Evolutionary conservation across 2,888 invertebrate species (phyloP).

Genomic region (Petrolisthes manimaculis): DNA sequence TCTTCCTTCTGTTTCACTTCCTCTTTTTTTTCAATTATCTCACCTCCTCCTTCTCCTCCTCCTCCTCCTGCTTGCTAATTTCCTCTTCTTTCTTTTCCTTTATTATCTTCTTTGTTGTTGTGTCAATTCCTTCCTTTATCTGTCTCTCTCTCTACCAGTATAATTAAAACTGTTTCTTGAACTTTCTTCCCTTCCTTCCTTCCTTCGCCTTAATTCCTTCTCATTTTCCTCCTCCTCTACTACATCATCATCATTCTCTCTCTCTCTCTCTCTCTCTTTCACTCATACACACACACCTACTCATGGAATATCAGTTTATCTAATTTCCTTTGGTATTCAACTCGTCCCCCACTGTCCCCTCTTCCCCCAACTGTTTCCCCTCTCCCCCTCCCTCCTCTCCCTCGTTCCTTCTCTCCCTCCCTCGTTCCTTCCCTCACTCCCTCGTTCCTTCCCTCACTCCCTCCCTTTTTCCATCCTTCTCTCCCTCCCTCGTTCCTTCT

Average conservation of each 20-base stretch:
- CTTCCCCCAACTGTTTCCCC: neutral
- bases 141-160: neutral
- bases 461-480: slow-evolving; percentile 1
- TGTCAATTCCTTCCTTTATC: no score
- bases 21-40: no score
- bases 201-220: slow-evolving; percentile 7
- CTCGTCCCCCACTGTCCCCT: no score
- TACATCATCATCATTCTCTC: no score
- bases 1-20: neutral
- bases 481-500: slow-evolving; percentile 21
- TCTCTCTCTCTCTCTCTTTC: neutral
- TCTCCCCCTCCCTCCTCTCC: neutral
- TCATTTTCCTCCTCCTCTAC: neutral
- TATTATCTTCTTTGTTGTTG: no score
- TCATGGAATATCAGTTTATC: neutral
- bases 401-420: neutral
- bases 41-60: no score
- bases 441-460: slow-evolving; percentile 1
- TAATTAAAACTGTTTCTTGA: neutral
- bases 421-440: slow-evolving; percentile 2
- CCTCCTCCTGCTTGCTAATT: no score
- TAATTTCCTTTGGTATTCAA: neutral
- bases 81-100: no score
- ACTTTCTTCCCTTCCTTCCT: slow-evolving; percentile 8
- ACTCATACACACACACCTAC: neutral